Evolutionary conservation across 2,113 vertebrate species (phyloP).

Genomic region (Cavia porcellus): DNA sequence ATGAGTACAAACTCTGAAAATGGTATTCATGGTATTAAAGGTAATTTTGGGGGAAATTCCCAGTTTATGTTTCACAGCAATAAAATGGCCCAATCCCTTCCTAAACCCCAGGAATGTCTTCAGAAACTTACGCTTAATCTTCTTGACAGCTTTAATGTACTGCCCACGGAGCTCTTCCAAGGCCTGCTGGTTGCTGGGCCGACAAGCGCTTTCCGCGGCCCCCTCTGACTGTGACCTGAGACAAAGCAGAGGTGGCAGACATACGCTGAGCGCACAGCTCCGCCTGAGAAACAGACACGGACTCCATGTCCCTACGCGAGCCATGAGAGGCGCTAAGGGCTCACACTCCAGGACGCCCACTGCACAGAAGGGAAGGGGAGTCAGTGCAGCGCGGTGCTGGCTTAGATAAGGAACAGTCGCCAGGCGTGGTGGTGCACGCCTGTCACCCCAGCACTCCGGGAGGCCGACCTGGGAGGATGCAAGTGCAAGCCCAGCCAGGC

Average conservation of each 20-base stretch:
- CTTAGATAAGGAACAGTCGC: conserved; percentile 36
- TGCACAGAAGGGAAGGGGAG: not conserved
- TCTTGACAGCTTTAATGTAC: conserved; percentile 94
- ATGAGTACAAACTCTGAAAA: not conserved
- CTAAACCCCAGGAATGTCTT: not conserved
- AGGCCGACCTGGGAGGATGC: not conserved
- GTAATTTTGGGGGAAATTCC: conserved; percentile 17
- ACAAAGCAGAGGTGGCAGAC: conserved; percentile 45
- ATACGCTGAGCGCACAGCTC: not conserved
- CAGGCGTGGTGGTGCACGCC: not conserved
- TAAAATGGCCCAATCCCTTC: not conserved
- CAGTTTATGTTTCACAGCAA: not conserved
- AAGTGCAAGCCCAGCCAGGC: not conserved
- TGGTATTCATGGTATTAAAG: not conserved
- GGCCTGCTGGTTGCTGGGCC: conserved; percentile 87
- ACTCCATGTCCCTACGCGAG: not conserved
- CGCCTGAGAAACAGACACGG: not conserved
- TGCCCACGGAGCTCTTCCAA: conserved; percentile 96
- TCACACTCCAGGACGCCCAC: not conserved
- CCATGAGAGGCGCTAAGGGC: not conserved
- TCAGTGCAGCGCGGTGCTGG: not conserved
- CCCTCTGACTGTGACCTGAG: conserved; percentile 85
- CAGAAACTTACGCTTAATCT: conserved; percentile 93
- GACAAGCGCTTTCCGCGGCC: conserved; percentile 76
- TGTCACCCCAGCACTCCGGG: not conserved